phyloP scores from a whole-genome alignment of 2,113 vertebrate genomes.

The Leucoraja erinaceus region DNA sequence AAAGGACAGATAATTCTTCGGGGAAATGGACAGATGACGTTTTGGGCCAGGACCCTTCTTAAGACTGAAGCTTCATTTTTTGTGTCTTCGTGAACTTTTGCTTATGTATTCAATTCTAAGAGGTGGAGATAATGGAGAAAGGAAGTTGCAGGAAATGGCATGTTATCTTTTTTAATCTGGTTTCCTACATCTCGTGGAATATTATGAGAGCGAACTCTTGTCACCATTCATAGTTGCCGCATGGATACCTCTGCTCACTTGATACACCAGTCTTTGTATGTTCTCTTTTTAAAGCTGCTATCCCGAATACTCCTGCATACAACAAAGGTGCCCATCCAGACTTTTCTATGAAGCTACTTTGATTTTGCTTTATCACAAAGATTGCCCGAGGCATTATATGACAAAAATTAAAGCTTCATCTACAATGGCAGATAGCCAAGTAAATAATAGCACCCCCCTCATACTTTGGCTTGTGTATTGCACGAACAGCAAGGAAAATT shows the following conservation, averaged over 20 bases:
- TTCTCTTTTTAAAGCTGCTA: background rate
- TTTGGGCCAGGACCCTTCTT: too few relatives aligned
- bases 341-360: background rate
- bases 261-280: background rate
- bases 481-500: too few relatives aligned
- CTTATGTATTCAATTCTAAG: background rate
- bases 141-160: background rate
- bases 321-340: background rate
- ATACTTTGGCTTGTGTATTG: background rate
- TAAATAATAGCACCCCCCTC: background rate
- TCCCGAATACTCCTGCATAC: background rate
- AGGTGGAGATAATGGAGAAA: background rate
- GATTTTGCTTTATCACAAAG: background rate
- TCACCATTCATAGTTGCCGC: background rate
- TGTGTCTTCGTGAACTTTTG: background rate
- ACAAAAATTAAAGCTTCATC: background rate
- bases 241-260: background rate
- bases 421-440: background rate
- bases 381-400: background rate
- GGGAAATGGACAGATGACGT: too few relatives aligned
- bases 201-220: background rate
- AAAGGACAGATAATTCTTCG: too few relatives aligned
- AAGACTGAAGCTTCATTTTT: too few relatives aligned
- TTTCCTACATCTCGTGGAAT: background rate
- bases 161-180: background rate